A percentile compares a stretch with the other conserved stretches of the same genome.
phyloP scores from a whole-genome alignment of 1,140 invertebrate species.

The Triops cancriformis region DNA sequence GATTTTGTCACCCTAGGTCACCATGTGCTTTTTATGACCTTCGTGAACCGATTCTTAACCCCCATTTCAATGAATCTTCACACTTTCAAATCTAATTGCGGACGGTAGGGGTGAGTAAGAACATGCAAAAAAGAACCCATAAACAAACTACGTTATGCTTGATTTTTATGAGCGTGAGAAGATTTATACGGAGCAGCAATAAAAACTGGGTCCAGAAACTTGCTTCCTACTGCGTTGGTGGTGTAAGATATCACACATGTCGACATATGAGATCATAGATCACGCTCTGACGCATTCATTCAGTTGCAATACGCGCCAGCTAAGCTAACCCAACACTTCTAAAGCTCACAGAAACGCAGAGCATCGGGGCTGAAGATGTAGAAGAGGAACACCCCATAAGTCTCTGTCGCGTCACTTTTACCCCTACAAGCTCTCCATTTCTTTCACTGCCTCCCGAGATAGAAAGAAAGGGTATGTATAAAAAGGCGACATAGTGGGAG shows the following conservation, averaged over 20 bases:
- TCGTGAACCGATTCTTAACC: not conserved
- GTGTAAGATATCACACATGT: conserved; percentile 11
- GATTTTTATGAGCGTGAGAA: not conserved
- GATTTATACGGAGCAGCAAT: not conserved
- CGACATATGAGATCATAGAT: conserved; percentile 14
- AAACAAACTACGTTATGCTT: too few species aligned
- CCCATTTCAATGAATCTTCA: not conserved
- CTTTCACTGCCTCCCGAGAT: not conserved
- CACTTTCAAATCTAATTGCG: too few species aligned
- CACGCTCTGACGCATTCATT: conserved; percentile 4
- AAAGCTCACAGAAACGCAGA: not conserved
- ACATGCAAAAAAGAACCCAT: too few species aligned
- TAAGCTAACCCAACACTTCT: not conserved
- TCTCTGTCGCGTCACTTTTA: not conserved
- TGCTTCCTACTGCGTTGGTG: not conserved
- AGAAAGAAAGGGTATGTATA: not conserved
- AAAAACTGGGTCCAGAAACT: not conserved
- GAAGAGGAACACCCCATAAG: not conserved
- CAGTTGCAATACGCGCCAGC: not conserved
- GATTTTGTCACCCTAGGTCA: not conserved
- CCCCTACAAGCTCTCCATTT: not conserved
- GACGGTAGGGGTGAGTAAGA: too few species aligned
- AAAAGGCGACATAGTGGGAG: not conserved
- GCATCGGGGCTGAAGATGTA: not conserved
- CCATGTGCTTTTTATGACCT: not conserved